A percentile compares a stretch with the other conserved stretches of the same genome.
phyloP scores from a whole-genome alignment of 2,113 vertebrate species.

The Chunga burmeisteri region DNA sequence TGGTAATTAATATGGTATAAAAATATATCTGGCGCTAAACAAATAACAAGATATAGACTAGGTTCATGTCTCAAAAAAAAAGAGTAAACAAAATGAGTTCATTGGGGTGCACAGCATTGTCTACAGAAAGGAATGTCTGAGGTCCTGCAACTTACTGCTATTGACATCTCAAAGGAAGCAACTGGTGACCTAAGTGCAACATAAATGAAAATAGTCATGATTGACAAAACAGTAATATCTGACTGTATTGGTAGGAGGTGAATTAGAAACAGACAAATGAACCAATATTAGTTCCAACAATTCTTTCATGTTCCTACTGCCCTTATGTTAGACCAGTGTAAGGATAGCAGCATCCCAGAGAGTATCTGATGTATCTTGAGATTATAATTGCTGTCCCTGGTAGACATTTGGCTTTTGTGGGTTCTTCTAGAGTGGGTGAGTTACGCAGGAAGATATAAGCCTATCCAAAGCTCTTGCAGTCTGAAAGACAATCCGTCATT shows the following conservation, averaged over 20 bases:
- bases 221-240: neutral
- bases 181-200: neutral
- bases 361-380: neutral
- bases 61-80: neutral
- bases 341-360: neutral
- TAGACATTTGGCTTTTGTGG: neutral
- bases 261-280: neutral
- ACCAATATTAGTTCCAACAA: neutral
- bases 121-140: neutral
- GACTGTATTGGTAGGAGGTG: neutral
- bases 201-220: neutral
- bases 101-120: neutral
- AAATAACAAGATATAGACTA: neutral
- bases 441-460: neutral
- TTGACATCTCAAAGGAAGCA: neutral
- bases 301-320: neutral
- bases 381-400: neutral
- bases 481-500: neutral
- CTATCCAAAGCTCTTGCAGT: neutral
- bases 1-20: neutral
- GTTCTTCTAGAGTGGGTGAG: neutral
- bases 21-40: neutral
- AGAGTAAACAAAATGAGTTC: neutral
- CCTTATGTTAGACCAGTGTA: neutral
- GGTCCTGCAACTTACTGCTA: neutral